phyloP scores from a whole-genome alignment of 2,113 vertebrate species.

The Elanoides forficatus region DNA sequence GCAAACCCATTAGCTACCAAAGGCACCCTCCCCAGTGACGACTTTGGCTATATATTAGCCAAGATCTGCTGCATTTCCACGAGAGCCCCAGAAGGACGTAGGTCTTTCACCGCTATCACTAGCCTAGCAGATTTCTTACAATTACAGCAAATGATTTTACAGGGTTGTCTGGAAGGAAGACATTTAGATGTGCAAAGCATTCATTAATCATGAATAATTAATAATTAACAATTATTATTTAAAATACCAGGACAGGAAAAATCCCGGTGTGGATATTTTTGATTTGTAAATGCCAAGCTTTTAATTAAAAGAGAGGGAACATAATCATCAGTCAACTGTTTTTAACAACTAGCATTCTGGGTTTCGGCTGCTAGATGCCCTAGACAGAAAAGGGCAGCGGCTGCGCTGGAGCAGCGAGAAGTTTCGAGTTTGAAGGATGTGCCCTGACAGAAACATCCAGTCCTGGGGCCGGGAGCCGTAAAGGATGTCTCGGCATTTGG shows the following conservation, averaged over 20 bases:
- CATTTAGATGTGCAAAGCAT: not conserved
- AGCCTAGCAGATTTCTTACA: not conserved
- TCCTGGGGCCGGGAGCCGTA: not conserved
- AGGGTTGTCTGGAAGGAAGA: not conserved
- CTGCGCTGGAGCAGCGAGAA: not conserved
- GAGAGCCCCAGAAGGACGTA: not conserved
- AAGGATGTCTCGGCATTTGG: not conserved
- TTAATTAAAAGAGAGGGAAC: slow-evolving; percentile 8
- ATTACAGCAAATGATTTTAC: not conserved
- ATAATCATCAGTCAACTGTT: not conserved
- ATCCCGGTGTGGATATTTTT: slow-evolving; percentile 1
- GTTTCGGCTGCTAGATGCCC: not conserved
- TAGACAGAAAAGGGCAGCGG: not conserved
- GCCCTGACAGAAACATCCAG: not conserved
- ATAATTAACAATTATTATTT: slow-evolving; percentile 39
- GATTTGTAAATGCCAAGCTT: slow-evolving; percentile 21
- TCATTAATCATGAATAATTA: slow-evolving; percentile 32
- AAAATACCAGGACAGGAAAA: slow-evolving; percentile 27
- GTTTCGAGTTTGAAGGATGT: not conserved
- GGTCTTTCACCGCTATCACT: not conserved
- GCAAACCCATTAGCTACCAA: not conserved
- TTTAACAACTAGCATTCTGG: not conserved
- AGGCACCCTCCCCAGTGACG: not conserved
- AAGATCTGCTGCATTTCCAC: not conserved
- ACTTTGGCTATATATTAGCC: not conserved